A percentile compares a stretch with the other conserved stretches of the same genome.
These are phyloP conservation scores for Oceanodroma tethys DNA, from an alignment of 2,113 vertebrate genomes.

Conservation along the genomic window DNA sequence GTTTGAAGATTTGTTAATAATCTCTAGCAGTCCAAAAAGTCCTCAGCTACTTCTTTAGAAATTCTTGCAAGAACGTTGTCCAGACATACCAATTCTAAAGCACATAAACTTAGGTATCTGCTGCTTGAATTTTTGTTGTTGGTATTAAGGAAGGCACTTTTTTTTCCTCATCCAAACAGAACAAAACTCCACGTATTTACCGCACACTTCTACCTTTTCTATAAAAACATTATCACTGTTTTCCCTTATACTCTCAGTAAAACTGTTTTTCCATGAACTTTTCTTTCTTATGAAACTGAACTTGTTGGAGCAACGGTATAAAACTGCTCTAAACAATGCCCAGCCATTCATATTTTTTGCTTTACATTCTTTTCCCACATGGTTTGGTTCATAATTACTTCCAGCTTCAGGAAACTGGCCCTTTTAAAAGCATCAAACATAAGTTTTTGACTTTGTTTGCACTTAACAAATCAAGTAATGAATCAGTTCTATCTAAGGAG, in stretches of 20 bases:
- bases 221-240: not conserved
- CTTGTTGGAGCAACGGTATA: not conserved
- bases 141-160: not conserved
- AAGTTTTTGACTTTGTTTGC: slow-evolving; percentile 18
- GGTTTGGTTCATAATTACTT: slow-evolving; percentile 48
- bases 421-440: slow-evolving; percentile 4
- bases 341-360: slow-evolving; percentile 38
- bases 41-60: not conserved
- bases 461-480: not conserved
- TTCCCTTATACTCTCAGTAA: not conserved
- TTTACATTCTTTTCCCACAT: slow-evolving; percentile 35
- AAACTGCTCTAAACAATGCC: slow-evolving; percentile 27
- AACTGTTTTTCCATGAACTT: not conserved
- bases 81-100: not conserved
- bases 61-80: not conserved
- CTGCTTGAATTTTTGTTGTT: not conserved
- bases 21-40: not conserved
- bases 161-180: not conserved
- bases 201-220: not conserved
- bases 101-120: not conserved
- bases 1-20: not conserved
- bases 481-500: not conserved
- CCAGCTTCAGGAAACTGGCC: slow-evolving; percentile 45
- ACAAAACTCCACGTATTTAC: not conserved
- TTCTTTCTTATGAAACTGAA: not conserved